These are phyloP conservation scores for Spisula solida DNA, from an alignment of 2,888 invertebrate genomes.

Conservation along the genomic window DNA sequence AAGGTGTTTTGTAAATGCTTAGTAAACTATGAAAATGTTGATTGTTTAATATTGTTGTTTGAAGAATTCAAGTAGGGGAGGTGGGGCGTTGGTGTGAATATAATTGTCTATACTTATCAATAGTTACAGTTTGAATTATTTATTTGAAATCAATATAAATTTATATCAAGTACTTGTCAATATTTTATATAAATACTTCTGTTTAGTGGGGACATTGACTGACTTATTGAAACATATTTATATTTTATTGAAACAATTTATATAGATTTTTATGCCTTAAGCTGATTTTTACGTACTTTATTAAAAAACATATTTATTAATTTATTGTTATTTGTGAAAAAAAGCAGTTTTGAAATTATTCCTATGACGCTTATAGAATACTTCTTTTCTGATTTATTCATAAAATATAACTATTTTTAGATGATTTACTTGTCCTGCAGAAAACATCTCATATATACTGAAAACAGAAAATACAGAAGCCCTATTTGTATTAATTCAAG, in stretches of 20 bases:
- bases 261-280: background rate
- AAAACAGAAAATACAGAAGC: background rate
- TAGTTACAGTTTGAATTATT: background rate
- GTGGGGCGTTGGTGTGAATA: background rate
- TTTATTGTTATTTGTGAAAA: too few relatives aligned
- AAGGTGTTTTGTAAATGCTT: background rate
- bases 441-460: background rate
- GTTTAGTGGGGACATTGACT: background rate
- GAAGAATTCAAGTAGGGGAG: background rate
- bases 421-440: background rate
- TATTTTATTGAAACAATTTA: background rate
- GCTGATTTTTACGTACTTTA: background rate
- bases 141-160: constrained; percentile 15
- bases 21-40: background rate
- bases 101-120: background rate
- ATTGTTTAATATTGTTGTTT: background rate
- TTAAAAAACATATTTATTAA: background rate
- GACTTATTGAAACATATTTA: background rate
- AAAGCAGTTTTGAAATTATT: too few relatives aligned
- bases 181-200: background rate
- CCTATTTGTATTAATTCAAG: background rate
- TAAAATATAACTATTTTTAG: background rate
- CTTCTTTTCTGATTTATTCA: too few relatives aligned
- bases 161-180: background rate
- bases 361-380: too few relatives aligned